Evolutionary conservation across 1,140 invertebrate genomes (phyloP), one percentile per base, ranked within the genome.

Genomic region (Druon quercuslanigerum): DNA sequence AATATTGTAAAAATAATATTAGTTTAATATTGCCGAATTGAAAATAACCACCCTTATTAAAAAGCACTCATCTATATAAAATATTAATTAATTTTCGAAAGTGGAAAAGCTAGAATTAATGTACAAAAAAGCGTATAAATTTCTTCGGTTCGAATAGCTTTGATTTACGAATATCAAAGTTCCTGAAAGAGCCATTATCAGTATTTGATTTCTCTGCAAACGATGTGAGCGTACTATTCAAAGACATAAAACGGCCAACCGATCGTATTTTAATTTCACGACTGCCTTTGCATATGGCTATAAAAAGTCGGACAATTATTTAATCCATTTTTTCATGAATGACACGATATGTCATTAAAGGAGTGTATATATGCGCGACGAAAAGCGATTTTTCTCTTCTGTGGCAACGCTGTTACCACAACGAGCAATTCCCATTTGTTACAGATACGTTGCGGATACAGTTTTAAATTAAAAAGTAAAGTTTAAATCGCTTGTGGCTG

Each of bases 351-450:
- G 72, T 50, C 54, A 14, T 50, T 19, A 50, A 16, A 17, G 17
- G n/a, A 51, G 19, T 20, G 14, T 40, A 40, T 66, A 66, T 46
- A 46, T 46, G 40, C 11, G 20, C 50, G 19, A 51, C 19, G 17
- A 33, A 66, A 79, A 76, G 70, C 71, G 52, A 74, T 79, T 74
- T 73, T 57, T 51, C 76, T 76, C 72, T 54, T 2, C 17, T 72
- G 20, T 14, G 46, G 54, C 74, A 51, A 33, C 72, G 19, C 19
- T 66, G 66, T 75, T 82, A 74, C 73, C 54, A 70, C 71, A 73
- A 19, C 46, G 72, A 79, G 12, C 73, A 82, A 77, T 82, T 75
- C 60, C 75, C 75, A 54, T 66, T 66, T 52, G 50, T 76, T 76
- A 72, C 25, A 66, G 60, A 66, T 71, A 52, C 20, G 19, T 51